Evolutionary conservation across 1,140 invertebrate species (phyloP), one percentile per base, ranked within the genome.

Genomic region (Spodoptera frugiperda): DNA sequence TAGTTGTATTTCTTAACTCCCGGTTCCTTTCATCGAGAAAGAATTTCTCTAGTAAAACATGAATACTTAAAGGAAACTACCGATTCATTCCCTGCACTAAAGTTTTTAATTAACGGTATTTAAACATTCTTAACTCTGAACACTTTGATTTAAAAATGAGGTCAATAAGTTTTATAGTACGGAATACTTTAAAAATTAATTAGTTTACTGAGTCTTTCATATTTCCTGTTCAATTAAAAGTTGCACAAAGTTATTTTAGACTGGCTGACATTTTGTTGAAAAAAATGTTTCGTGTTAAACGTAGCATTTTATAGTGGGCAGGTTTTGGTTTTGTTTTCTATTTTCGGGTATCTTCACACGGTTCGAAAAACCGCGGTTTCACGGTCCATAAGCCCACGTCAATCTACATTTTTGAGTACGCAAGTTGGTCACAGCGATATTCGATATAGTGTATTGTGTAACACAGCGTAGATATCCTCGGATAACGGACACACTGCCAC

Each of bases 401-500:
- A 77, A 73, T 81, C 76, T 85, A 77, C 82, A 84, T 84, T 84
- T 86, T 82, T 82, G 75, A 80, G 80, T 81, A 76, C 77, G 77
- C 78, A 73, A 73, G 19, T 65, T 55, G 53, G 65, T 77, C 59
- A 74, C 70, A 82, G 72, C 79, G 87, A 84, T 80, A 87, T 86
- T 65, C 78, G 80, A 90, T 87, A 87, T 78, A 57, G 73, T 72
- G 72, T 80, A 72, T 85, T 81, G 79, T 78, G 78, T 84, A 82
- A 84, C 80, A 76, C 17, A 61, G 44, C 71, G 82, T 83, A 85
- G 89, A 88, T 91, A 82, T 83, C 84, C 44, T 67, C 83, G 83
- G 82, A 87, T 93, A 89, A 88, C 85, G 77, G 82, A 80, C 21
- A 53, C 74, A 65, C 71, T 79, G 88, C 89, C 87, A 89, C 87